phyloP scores from a whole-genome alignment of 2,888 invertebrate species.

The Thera obeliscata region DNA sequence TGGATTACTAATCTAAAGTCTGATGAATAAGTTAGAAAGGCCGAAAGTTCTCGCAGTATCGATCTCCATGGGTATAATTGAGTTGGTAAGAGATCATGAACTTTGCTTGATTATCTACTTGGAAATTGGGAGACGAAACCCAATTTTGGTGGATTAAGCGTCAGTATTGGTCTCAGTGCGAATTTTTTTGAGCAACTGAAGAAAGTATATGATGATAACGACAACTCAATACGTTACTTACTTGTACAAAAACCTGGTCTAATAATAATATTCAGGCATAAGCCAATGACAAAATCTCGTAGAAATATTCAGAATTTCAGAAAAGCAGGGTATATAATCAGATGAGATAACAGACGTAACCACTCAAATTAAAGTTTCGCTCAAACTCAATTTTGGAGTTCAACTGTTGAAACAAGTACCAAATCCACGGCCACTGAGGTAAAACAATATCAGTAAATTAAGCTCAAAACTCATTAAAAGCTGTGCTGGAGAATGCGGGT shows the following conservation, averaged over 20 bases:
- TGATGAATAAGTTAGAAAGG: conserved; percentile 57
- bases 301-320: conserved; percentile 15
- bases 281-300: neutral
- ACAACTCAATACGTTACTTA: too few species aligned
- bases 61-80: conserved; percentile 56
- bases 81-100: conserved; percentile 55
- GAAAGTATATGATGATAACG: too few species aligned
- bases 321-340: conserved; percentile 38
- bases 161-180: neutral
- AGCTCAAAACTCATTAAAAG: conserved; percentile 79
- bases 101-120: conserved; percentile 60
- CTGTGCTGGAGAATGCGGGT: conserved; percentile 51
- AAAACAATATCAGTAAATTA: conserved; percentile 81
- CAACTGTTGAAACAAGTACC: conserved; percentile 59
- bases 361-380: conserved; percentile 50
- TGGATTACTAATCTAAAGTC: conserved; percentile 47
- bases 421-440: conserved; percentile 65
- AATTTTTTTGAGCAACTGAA: too few species aligned
- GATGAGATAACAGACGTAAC: conserved; percentile 51
- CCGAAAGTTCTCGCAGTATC: conserved; percentile 50
- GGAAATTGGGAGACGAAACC: conserved; percentile 44
- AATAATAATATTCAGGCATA: too few species aligned
- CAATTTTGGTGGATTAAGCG: conserved; percentile 25
- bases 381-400: conserved; percentile 58
- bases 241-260: too few species aligned